A percentile compares a stretch with the other conserved stretches of the same genome.
These are phyloP conservation scores for Drosophila fungiperda DNA, from an alignment of 2,888 invertebrate genomes.

Conservation along the genomic window DNA sequence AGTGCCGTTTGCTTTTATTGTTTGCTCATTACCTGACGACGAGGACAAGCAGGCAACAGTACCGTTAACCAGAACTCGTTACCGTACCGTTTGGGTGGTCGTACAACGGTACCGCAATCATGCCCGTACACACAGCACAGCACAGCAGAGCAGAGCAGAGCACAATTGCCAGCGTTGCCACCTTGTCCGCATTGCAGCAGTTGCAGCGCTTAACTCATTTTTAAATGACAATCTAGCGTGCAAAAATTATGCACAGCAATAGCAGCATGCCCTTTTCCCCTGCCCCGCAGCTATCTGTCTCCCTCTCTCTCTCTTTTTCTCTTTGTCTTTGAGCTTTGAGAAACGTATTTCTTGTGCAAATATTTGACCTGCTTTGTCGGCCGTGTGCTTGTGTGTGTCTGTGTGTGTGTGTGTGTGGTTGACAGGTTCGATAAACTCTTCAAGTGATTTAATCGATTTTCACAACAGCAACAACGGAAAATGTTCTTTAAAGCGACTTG, in stretches of 20 bases:
- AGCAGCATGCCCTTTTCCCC: conserved; percentile 1
- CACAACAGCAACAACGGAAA: conserved; percentile 51
- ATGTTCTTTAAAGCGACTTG: conserved; percentile 67
- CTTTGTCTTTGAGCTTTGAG: conserved; percentile 27
- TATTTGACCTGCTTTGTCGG: conserved; percentile 57
- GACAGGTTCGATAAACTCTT: conserved; percentile 78
- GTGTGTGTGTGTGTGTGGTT: conserved; percentile 14
- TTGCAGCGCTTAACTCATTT: conserved; percentile 80
- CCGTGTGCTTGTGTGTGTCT: conserved; percentile 5
- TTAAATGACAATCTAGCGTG: conserved; percentile 84
- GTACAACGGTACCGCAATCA: conserved; percentile 6
- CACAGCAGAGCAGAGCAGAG: background rate
- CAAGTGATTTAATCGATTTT: conserved; percentile 75
- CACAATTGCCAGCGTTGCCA: conserved; percentile 27
- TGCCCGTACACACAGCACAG: background rate
- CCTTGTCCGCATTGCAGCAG: conserved; percentile 73
- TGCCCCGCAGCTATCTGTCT: background rate
- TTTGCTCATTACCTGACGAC: conserved; percentile 77
- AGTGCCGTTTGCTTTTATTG: conserved; percentile 77
- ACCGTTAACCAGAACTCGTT: conserved; percentile 13
- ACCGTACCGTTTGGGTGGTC: background rate
- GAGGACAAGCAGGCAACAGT: conserved; percentile 33
- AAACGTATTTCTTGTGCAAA: conserved; percentile 36
- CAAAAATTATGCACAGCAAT: conserved; percentile 67
- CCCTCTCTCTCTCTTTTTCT: background rate